Conservation (phyloP, 2,888 invertebrate species). For the Branchellion lobata region DNA sequence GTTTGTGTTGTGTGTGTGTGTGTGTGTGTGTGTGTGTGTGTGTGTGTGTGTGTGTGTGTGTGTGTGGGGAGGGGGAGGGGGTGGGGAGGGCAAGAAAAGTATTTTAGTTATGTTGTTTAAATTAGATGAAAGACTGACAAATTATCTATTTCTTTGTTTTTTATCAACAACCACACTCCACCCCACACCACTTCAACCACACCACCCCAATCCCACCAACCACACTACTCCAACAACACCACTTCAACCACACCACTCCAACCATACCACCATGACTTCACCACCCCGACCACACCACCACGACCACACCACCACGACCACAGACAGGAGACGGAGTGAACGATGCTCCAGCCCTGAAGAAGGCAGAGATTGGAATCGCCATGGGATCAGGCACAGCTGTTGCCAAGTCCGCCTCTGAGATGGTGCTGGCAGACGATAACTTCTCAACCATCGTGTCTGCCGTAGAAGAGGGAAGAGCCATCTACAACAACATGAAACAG, state of each 20-base stretch:
- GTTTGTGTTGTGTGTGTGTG: no score
- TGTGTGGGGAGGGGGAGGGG: no score
- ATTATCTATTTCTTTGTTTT: neutral
- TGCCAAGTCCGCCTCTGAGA: conserved; percentile 96
- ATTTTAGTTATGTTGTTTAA: neutral
- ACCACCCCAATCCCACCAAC: no score
- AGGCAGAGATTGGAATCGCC: conserved; percentile 79
- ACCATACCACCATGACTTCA: no score
- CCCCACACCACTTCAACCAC: no score
- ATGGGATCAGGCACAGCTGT: conserved; percentile 99
- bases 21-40: no score
- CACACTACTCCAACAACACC: no score
- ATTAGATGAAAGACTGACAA: neutral
- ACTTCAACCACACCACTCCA: no score
- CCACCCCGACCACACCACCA: no score
- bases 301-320: no score
- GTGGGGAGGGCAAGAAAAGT: neutral
- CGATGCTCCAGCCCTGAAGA: conserved; percentile 98
- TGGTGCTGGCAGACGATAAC: conserved; percentile 99
- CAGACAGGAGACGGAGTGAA: conserved; percentile 99
- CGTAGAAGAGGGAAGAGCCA: conserved; percentile 79
- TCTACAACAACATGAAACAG: conserved; percentile 99
- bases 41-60: neutral
- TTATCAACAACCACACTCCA: no score
- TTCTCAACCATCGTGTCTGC: conserved; percentile 99